These are phyloP conservation scores for Eulimnadia texana DNA, from an alignment of 1,140 invertebrate genomes.

Conservation along the genomic window DNA sequence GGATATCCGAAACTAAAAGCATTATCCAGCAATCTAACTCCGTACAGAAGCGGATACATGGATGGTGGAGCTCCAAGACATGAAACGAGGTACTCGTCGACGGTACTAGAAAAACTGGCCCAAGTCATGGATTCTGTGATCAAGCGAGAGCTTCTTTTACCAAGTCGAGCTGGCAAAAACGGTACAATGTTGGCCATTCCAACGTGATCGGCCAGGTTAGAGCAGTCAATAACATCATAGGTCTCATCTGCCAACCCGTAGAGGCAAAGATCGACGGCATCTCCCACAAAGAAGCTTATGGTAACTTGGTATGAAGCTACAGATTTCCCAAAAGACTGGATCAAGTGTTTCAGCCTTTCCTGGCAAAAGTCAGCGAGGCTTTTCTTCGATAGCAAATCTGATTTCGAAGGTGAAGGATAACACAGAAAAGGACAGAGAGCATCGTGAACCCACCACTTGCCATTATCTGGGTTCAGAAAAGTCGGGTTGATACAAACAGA, in stretches of 20 bases:
- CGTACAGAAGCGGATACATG: background rate
- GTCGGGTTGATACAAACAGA: background rate
- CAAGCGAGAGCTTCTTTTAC: background rate
- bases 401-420: background rate
- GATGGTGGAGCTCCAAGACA: background rate
- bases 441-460: background rate
- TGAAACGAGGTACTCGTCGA: background rate
- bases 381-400: background rate
- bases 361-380: background rate
- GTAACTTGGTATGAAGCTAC: background rate
- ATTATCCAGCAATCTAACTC: background rate
- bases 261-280: background rate
- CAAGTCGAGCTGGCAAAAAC: background rate
- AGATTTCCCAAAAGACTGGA: background rate
- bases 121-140: background rate
- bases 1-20: background rate
- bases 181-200: background rate
- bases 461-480: background rate
- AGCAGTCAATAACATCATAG: slow-evolving; percentile 1
- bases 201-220: slow-evolving; percentile 1
- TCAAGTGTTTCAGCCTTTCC: background rate
- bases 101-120: background rate
- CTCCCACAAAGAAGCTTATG: background rate
- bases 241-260: background rate
- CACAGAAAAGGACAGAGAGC: background rate